These are phyloP conservation scores for Mustela lutreola DNA, from an alignment of 2,113 vertebrate species.

Conservation along the genomic window DNA sequence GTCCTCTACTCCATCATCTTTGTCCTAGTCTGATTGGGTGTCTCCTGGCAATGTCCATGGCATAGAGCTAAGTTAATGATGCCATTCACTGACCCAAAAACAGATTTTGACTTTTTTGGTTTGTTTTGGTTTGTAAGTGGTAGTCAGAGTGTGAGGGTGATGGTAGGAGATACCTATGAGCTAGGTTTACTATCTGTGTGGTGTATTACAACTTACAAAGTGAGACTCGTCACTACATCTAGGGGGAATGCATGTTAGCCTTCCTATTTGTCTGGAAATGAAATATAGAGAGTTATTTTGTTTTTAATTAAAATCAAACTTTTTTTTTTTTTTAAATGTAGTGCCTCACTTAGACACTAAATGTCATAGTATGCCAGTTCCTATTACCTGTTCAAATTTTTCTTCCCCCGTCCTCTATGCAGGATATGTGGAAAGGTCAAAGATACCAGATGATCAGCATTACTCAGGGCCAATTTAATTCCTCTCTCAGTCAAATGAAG, in stretches of 20 bases:
- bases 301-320: conserved; percentile 74
- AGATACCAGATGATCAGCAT: conserved; percentile 76
- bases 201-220: background rate
- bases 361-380: conserved; percentile 69
- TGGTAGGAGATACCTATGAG: background rate
- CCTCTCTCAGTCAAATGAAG: conserved; percentile 76
- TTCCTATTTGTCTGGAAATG: conserved; percentile 59
- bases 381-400: conserved; percentile 65
- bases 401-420: conserved; percentile 62
- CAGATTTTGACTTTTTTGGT: background rate
- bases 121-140: too few relatives aligned
- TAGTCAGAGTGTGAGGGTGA: accelerated
- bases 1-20: background rate
- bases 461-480: conserved; percentile 82
- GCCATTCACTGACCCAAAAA: background rate
- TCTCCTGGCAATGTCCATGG: background rate
- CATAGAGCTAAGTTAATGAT: background rate
- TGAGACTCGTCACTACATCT: background rate
- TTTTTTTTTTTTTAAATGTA: conserved; percentile 69
- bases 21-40: background rate
- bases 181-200: background rate
- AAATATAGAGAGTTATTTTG: conserved; percentile 49
- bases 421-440: conserved; percentile 82
- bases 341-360: conserved; percentile 70
- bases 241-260: conserved; percentile 29